Percentiles rank a stretch among this genome's conserved stretches.
These are phyloP conservation scores for Chamaetylas fuelleborni DNA, from an alignment of 2,113 vertebrate genomes.

Conservation along the genomic window DNA sequence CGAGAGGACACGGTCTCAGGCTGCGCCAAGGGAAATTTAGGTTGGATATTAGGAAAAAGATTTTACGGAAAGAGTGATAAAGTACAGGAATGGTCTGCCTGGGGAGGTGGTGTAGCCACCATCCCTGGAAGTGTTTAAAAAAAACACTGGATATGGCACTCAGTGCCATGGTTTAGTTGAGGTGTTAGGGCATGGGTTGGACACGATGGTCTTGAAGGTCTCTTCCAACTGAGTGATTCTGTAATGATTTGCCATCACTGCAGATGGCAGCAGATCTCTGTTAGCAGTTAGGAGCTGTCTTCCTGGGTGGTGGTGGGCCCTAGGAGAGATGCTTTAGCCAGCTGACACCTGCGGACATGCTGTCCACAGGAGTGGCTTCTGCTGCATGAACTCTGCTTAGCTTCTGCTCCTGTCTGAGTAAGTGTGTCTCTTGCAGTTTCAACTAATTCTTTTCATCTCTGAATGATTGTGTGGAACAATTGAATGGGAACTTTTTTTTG, in stretches of 20 bases:
- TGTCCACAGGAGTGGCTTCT: background rate
- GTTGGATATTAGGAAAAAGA: background rate
- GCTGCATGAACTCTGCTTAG: background rate
- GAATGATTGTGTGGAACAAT: background rate
- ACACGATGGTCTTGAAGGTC: fast-evolving
- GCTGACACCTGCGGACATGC: fast-evolving
- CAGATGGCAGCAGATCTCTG: background rate
- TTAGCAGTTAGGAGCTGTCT: background rate
- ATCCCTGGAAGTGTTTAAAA: background rate
- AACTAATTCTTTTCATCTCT: background rate
- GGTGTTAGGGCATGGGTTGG: background rate
- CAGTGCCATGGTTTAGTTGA: background rate
- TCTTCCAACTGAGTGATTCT: background rate
- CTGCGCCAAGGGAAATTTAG: fast-evolving
- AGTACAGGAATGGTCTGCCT: background rate
- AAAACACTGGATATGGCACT: background rate
- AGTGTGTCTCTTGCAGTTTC: background rate
- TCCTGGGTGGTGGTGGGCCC: background rate
- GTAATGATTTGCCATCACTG: fast-evolving
- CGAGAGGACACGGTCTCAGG: fast-evolving
- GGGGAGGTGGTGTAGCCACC: no score
- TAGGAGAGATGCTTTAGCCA: background rate
- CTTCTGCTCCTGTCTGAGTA: background rate
- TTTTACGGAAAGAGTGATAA: background rate
- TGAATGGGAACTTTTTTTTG: background rate